A percentile compares a stretch with the other conserved stretches of the same genome.
These are phyloP conservation scores for Zygogramma bicolorata DNA, from an alignment of 2,888 invertebrate species.

Conservation along the genomic window DNA sequence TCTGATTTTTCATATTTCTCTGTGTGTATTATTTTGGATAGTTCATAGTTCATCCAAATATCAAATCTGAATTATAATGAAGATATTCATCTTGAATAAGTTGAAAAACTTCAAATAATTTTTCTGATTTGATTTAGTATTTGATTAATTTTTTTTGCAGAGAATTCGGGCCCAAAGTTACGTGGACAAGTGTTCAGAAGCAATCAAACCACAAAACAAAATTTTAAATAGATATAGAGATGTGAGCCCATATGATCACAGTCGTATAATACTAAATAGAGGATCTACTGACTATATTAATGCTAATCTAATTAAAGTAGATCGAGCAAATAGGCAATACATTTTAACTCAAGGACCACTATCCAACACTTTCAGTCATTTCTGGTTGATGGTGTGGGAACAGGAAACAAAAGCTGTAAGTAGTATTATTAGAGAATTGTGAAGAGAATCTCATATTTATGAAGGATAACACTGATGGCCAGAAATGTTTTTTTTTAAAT, in stretches of 20 bases:
- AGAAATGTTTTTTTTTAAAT: too few relatives aligned
- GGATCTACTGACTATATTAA: constrained; percentile 91
- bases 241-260: constrained; percentile 96
- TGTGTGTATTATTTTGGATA: too few relatives aligned
- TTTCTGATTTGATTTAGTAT: too few relatives aligned
- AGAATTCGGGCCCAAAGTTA: constrained; percentile 80
- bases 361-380: constrained; percentile 87
- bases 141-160: constrained; percentile 69
- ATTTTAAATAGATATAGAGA: constrained; percentile 92
- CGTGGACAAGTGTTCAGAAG: constrained; percentile 76
- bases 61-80: too few relatives aligned
- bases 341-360: constrained; percentile 97
- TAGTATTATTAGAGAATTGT: background rate
- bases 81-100: too few relatives aligned
- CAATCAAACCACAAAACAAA: constrained; percentile 83
- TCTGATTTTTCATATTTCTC: too few relatives aligned
- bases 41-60: too few relatives aligned
- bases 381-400: constrained; percentile 99
- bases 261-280: constrained; percentile 82
- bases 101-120: too few relatives aligned
- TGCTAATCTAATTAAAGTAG: constrained; percentile 90
- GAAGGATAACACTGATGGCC: too few relatives aligned
- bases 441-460: background rate
- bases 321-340: constrained; percentile 87
- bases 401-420: constrained; percentile 81